These are phyloP conservation scores for Tupaia tana DNA, from an alignment of 2,113 vertebrate genomes.

Conservation along the genomic window DNA sequence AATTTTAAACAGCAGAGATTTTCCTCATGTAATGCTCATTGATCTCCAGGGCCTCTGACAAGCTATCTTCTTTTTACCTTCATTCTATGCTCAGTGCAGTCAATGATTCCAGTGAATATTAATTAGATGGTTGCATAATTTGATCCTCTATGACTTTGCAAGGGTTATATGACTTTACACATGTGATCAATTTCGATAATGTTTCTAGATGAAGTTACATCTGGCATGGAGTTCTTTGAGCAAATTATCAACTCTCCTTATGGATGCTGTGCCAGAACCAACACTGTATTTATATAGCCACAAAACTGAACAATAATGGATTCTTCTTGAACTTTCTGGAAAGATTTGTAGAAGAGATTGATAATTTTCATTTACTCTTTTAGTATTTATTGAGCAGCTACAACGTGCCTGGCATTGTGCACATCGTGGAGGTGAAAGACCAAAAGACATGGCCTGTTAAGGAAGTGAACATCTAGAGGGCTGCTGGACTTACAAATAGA, in stretches of 20 bases:
- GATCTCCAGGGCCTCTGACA: neutral
- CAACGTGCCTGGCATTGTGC: neutral
- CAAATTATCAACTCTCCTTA: neutral
- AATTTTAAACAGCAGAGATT: neutral
- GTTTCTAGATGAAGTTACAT: slow-evolving; percentile 55
- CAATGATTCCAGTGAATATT: slow-evolving; percentile 35
- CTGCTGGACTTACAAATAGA: neutral
- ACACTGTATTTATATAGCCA: slow-evolving; percentile 13
- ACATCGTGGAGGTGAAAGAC: neutral
- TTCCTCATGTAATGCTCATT: neutral
- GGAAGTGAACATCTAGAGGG: neutral
- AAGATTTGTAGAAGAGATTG: slow-evolving; percentile 21
- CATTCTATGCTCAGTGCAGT: neutral
- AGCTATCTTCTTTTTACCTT: slow-evolving; percentile 34
- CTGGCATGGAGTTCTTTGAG: neutral
- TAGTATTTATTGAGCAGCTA: slow-evolving; percentile 38
- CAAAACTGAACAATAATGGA: neutral
- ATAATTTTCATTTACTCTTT: slow-evolving; percentile 34
- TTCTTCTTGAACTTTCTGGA: slow-evolving; percentile 36
- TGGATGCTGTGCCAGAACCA: neutral
- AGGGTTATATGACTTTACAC: slow-evolving; percentile 39
- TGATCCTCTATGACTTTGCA: neutral
- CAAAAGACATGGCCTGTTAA: neutral
- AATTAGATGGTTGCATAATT: slow-evolving; percentile 31
- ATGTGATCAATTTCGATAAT: slow-evolving; percentile 26